Evolutionary conservation across 2,888 invertebrate species (phyloP).

Genomic region (Syrista parreyssii): DNA sequence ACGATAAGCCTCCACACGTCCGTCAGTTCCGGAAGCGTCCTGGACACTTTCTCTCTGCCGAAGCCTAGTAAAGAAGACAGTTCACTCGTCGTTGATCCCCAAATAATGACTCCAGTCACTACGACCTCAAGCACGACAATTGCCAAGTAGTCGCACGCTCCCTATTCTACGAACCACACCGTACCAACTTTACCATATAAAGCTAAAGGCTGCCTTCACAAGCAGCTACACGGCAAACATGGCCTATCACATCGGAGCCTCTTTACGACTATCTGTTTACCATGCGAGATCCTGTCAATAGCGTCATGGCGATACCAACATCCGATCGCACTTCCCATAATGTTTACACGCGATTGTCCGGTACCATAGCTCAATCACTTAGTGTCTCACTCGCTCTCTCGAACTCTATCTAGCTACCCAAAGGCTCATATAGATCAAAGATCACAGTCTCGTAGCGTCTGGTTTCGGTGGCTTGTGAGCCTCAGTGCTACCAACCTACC

Average conservation of each 20-base stretch:
- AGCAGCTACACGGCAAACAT: slow-evolving; percentile 3
- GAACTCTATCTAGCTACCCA: neutral
- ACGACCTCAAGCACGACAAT: neutral
- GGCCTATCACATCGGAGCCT: slow-evolving; percentile 9
- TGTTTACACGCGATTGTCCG: neutral
- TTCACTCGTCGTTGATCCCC: neutral
- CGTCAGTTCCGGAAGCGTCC: neutral
- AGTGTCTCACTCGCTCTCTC: neutral
- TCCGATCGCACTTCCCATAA: neutral
- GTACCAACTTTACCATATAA: neutral
- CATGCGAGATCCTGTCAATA: slow-evolving; percentile 17
- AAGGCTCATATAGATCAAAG: neutral
- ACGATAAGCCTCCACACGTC: neutral
- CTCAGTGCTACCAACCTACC: neutral
- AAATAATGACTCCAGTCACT: neutral
- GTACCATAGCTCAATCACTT: neutral
- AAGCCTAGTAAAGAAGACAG: neutral
- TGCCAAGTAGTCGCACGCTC: neutral
- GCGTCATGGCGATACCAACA: slow-evolving; percentile 9
- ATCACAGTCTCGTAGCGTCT: neutral
- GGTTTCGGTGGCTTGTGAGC: neutral
- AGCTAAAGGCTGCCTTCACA: neutral
- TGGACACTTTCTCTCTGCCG: neutral
- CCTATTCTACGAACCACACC: neutral
- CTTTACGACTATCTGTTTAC: slow-evolving; percentile 23